Evolutionary conservation across 2,888 invertebrate genomes (phyloP).

Genomic region (Pterostichus niger): DNA sequence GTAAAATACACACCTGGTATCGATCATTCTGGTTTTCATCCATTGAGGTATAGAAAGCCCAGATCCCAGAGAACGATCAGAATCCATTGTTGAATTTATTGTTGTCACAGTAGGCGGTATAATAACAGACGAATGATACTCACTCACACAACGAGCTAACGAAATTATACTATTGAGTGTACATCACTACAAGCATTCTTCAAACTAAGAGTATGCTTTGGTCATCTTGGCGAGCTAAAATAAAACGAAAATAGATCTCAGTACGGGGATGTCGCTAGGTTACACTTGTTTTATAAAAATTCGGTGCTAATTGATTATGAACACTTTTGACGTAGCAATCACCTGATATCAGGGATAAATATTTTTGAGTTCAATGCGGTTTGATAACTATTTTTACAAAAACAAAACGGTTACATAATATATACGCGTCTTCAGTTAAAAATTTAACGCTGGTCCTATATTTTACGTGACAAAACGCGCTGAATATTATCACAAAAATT

Average conservation of each 20-base stretch:
- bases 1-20: conserved; percentile 77
- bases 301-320: conserved; percentile 40
- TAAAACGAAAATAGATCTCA: conserved; percentile 54
- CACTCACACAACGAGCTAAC: conserved; percentile 19
- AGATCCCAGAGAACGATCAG: conserved; percentile 81
- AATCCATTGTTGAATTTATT: conserved; percentile 73
- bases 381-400: conserved; percentile 25
- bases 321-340: conserved; percentile 40
- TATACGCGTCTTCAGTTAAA: not conserved
- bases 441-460: not conserved
- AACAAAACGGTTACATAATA: conserved; percentile 21
- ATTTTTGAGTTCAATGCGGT: not conserved
- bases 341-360: conserved; percentile 32
- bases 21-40: conserved; percentile 85
- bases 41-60: conserved; percentile 85
- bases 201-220: conserved; percentile 66
- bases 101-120: conserved; percentile 8
- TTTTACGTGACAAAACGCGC: not conserved
- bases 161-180: conserved; percentile 35
- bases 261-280: conserved; percentile 44
- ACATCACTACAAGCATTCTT: conserved; percentile 35
- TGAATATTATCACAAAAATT: not conserved
- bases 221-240: conserved; percentile 67
- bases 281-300: conserved; percentile 8
- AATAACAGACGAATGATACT: conserved; percentile 30